Percentiles rank a stretch among this genome's conserved stretches.
Conservation (phyloP, 1,140 invertebrate species). For the Solenopsis fugax region DNA sequence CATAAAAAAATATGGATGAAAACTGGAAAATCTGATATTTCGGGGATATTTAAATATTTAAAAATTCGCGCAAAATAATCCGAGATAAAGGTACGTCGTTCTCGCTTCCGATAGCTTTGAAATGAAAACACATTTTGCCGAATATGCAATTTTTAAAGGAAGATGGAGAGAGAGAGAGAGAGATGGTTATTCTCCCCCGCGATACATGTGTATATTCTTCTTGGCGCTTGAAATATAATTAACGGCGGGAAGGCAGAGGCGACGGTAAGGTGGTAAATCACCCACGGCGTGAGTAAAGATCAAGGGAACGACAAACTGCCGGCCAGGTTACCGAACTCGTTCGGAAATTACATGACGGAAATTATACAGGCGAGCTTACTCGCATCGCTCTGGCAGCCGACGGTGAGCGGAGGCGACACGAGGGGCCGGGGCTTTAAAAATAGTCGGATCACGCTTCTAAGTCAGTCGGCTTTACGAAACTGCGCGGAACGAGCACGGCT, state of each 20-base stretch:
- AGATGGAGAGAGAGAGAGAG: not conserved
- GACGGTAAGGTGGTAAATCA: conserved; percentile 69
- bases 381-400: conserved; percentile 28
- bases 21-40: not conserved
- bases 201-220: conserved; percentile 52
- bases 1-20: not conserved
- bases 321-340: conserved; percentile 68
- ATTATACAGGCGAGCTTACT: conserved; percentile 48
- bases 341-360: conserved; percentile 48
- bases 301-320: conserved; percentile 59
- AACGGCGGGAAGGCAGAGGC: conserved; percentile 36
- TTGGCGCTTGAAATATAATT: conserved; percentile 66
- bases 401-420: not conserved
- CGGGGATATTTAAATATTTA: not conserved
- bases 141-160: not conserved
- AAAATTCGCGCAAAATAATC: not conserved
- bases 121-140: not conserved
- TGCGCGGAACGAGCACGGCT: conserved; percentile 56
- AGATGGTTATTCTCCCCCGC: not conserved
- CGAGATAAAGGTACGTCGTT: not conserved
- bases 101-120: not conserved
- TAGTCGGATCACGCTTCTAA: conserved; percentile 62
- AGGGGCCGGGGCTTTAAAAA: conserved; percentile 54
- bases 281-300: conserved; percentile 64
- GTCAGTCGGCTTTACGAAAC: conserved; percentile 59